These are phyloP conservation scores for Fopius arisanus DNA, from an alignment of 1,140 invertebrate genomes.

Conservation along the genomic window DNA sequence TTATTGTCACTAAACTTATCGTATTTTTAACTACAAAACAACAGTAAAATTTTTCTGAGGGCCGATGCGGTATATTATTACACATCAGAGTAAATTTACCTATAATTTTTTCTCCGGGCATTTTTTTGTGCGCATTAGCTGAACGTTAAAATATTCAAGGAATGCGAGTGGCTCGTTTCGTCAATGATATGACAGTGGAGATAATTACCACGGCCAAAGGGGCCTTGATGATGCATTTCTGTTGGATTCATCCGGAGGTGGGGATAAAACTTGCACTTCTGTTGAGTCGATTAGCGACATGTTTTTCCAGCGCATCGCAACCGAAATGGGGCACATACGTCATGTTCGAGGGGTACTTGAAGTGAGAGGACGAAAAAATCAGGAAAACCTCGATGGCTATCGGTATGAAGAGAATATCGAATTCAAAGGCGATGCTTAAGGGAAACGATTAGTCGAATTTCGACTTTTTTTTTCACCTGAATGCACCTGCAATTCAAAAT, in stretches of 20 bases:
- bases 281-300: background rate
- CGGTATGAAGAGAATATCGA: too few species aligned
- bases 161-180: background rate
- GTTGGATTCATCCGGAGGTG: background rate
- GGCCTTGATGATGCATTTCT: background rate
- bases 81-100: too few species aligned
- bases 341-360: background rate
- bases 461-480: too few species aligned
- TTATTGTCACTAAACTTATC: too few species aligned
- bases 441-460: too few species aligned
- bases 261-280: background rate
- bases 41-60: too few species aligned
- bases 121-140: background rate
- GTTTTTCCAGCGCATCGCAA: background rate
- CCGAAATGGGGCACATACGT: background rate
- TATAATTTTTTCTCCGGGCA: too few species aligned
- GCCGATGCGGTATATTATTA: too few species aligned
- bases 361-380: background rate
- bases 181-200: background rate
- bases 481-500: too few species aligned
- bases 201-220: background rate
- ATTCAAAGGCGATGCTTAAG: too few species aligned
- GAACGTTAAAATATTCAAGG: background rate
- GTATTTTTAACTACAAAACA: too few species aligned
- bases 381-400: too few species aligned